phyloP scores from a whole-genome alignment of 2,888 invertebrate genomes.

The Siphlonurus alternatus region DNA sequence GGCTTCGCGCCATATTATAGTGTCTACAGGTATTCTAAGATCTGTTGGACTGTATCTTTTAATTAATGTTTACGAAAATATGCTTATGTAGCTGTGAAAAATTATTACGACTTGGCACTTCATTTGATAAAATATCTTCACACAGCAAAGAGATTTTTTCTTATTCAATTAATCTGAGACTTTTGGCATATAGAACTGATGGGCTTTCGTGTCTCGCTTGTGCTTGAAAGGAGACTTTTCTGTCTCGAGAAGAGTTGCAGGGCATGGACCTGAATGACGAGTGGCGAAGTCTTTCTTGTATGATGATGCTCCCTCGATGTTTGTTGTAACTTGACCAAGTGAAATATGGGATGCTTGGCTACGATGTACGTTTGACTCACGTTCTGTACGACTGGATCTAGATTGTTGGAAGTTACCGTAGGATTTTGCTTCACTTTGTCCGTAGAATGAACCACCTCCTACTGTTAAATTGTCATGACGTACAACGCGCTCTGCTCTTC shows the following conservation, averaged over 20 bases:
- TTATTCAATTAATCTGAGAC: conserved; percentile 21
- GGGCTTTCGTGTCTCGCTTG: conserved; percentile 66
- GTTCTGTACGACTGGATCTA: conserved; percentile 20
- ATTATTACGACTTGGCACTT: too few relatives aligned
- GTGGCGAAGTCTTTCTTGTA: conserved; percentile 65
- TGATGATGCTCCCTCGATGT: conserved; percentile 37
- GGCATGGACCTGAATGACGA: conserved; percentile 54
- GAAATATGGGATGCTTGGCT: conserved; percentile 48
- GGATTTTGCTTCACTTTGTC: conserved; percentile 46
- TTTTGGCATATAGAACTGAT: conserved; percentile 64
- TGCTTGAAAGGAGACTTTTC: conserved; percentile 59
- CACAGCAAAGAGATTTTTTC: too few relatives aligned
- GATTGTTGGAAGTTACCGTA: conserved; percentile 41
- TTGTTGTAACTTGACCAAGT: conserved; percentile 48
- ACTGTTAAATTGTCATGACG: conserved; percentile 24
- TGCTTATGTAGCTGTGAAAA: too few relatives aligned
- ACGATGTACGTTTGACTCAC: not conserved
- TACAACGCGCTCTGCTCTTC: conserved; percentile 15
- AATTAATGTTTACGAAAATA: too few relatives aligned
- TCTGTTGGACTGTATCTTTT: too few relatives aligned
- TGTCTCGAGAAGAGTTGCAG: conserved; percentile 57
- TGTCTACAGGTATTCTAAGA: too few relatives aligned
- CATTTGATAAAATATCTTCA: too few relatives aligned
- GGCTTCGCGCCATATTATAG: too few relatives aligned
- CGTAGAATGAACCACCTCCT: conserved; percentile 12